Evolutionary conservation across 2,888 invertebrate species (phyloP).

Genomic region (Caenorhabditis drosophilae): DNA sequence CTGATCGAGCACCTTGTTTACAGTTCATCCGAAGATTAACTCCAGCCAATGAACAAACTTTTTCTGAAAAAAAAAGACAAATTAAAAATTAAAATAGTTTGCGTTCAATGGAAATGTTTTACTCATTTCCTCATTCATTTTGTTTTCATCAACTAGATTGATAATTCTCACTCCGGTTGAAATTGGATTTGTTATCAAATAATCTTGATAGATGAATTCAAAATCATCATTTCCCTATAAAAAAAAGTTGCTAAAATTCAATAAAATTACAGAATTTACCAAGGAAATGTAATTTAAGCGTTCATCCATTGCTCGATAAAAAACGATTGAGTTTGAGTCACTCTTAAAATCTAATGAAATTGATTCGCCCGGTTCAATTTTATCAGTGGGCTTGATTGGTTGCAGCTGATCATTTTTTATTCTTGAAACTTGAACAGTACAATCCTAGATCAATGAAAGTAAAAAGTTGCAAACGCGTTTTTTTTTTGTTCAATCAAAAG

Average conservation of each 20-base stretch:
- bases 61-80: constrained; percentile 16
- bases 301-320: constrained; percentile 49
- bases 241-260: too few relatives aligned
- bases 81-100: neutral
- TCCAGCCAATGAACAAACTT: constrained; percentile 21
- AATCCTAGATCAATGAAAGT: too few relatives aligned
- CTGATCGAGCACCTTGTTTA: constrained; percentile 24
- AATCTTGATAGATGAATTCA: constrained; percentile 21
- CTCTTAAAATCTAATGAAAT: constrained; percentile 30
- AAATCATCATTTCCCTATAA: constrained; percentile 24
- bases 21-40: constrained; percentile 14
- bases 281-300: constrained; percentile 34
- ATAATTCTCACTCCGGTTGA: constrained; percentile 16
- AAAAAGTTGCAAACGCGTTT: too few relatives aligned
- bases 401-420: neutral
- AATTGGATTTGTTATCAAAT: constrained; percentile 16
- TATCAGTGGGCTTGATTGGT: neutral
- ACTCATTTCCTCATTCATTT: too few relatives aligned
- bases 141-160: constrained; percentile 18
- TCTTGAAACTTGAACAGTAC: constrained; percentile 27
- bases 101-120: neutral
- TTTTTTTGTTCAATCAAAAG: too few relatives aligned
- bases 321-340: constrained; percentile 29
- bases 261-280: neutral
- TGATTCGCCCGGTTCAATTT: constrained; percentile 31